These are phyloP conservation scores for Asbolus verrucosus DNA, from an alignment of 1,140 invertebrate genomes.

Conservation along the genomic window DNA sequence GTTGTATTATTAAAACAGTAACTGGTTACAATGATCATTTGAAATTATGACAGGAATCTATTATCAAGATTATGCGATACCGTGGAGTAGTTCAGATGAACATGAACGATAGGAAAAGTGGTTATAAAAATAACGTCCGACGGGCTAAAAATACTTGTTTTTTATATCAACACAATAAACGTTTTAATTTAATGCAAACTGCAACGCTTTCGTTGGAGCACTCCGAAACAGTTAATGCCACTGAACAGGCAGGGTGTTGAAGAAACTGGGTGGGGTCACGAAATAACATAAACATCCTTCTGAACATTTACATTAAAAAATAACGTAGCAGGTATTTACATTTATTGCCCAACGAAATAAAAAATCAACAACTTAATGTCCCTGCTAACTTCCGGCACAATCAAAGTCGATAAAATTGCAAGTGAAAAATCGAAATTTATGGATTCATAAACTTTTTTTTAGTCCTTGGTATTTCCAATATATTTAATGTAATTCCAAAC, in stretches of 20 bases:
- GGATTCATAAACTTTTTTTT: too few species aligned
- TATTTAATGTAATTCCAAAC: too few species aligned
- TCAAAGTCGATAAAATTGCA: too few species aligned
- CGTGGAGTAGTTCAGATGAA: neutral
- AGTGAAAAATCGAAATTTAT: too few species aligned
- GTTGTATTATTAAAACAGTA: neutral
- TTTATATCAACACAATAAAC: neutral
- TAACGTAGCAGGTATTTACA: too few species aligned
- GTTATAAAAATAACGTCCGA: constrained; percentile 1
- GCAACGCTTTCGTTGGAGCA: constrained; percentile 14
- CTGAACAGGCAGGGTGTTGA: neutral
- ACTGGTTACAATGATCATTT: neutral
- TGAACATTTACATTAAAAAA: constrained; percentile 9
- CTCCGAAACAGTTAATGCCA: neutral
- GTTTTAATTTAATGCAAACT: neutral
- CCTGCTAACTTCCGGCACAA: too few species aligned
- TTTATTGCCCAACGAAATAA: too few species aligned
- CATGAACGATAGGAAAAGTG: constrained; percentile 5
- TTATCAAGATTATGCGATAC: constrained; percentile 1
- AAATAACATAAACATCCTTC: neutral
- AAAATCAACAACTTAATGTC: too few species aligned
- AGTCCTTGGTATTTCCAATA: too few species aligned
- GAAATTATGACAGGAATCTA: constrained; percentile 4
- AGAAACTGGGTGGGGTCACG: constrained; percentile 6
- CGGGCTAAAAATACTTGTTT: constrained; percentile 4